Evolutionary conservation across 2,888 invertebrate genomes (phyloP).

Genomic region (Balanococcus diminutus): DNA sequence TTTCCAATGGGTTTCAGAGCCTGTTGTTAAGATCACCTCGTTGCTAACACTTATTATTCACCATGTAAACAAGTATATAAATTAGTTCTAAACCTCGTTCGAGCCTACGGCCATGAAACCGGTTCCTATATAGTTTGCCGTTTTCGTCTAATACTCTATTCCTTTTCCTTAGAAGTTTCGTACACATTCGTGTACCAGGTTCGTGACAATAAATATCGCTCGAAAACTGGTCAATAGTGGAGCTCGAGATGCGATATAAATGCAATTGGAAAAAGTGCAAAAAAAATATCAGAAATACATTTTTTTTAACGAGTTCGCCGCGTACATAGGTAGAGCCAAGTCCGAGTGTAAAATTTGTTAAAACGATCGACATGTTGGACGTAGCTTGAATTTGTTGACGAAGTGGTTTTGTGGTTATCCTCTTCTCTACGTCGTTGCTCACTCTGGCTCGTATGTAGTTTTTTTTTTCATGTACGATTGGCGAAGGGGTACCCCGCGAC

Average conservation of each 20-base stretch:
- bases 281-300: too few species aligned
- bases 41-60: constrained; percentile 55
- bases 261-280: too few species aligned
- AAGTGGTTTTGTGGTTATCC: not conserved
- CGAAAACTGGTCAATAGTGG: too few species aligned
- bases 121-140: constrained; percentile 46
- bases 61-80: constrained; percentile 54
- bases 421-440: not conserved
- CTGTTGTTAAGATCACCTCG: constrained; percentile 52
- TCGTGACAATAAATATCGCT: too few species aligned
- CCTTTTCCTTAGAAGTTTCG: constrained; percentile 18
- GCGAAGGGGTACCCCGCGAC: not conserved
- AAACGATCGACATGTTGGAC: not conserved
- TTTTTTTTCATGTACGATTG: not conserved
- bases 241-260: too few species aligned
- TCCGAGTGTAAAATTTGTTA: not conserved
- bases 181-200: not conserved
- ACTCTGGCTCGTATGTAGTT: not conserved
- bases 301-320: too few species aligned
- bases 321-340: too few species aligned
- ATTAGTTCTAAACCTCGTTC: constrained; percentile 52
- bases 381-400: not conserved
- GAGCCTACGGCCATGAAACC: constrained; percentile 52
- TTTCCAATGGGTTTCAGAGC: constrained; percentile 54
- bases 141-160: constrained; percentile 41